These are phyloP conservation scores for Bursaphelenchus mucronatus DNA, from an alignment of 1,140 invertebrate species.

Conservation along the genomic window DNA sequence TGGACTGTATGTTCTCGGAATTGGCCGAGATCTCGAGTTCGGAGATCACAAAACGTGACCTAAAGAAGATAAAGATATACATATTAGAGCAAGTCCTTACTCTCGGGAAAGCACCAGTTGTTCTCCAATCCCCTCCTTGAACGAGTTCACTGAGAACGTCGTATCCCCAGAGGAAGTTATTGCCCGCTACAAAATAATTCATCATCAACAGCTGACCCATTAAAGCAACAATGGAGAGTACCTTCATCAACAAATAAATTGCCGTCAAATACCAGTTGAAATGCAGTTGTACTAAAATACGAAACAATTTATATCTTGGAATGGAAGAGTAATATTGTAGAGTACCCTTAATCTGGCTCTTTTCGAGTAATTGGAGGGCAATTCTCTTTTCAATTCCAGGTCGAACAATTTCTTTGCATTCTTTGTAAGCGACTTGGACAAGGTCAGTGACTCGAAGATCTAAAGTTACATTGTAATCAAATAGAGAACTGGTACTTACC, in stretches of 20 bases:
- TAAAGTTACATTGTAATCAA: conserved; percentile 29
- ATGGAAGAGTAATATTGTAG: conserved; percentile 18
- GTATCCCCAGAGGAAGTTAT: conserved; percentile 36
- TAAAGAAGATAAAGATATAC: conserved; percentile 10
- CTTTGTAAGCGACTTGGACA: conserved; percentile 45
- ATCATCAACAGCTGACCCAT: conserved; percentile 37
- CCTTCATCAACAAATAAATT: conserved; percentile 48
- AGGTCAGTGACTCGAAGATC: conserved; percentile 40
- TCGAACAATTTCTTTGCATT: conserved; percentile 30
- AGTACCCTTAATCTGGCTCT: conserved; percentile 28
- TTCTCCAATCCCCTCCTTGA: conserved; percentile 37
- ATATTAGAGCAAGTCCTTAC: conserved; percentile 22
- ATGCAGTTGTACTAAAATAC: conserved; percentile 15
- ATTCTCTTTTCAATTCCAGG: conserved; percentile 35
- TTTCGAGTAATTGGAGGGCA: conserved; percentile 28
- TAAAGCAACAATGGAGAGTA: conserved; percentile 27
- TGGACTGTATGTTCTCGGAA: conserved; percentile 42
- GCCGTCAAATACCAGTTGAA: conserved; percentile 42
- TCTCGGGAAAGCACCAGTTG: conserved; percentile 44
- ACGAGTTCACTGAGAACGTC: conserved; percentile 30
- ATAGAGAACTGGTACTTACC: conserved; percentile 27
- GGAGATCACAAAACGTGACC: conserved; percentile 46
- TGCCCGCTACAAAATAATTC: conserved; percentile 40
- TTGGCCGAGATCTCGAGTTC: conserved; percentile 47
- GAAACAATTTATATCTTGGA: too few species aligned